phyloP scores from a whole-genome alignment of 1,140 invertebrate species.

The Macrosteles quadrilineatus region DNA sequence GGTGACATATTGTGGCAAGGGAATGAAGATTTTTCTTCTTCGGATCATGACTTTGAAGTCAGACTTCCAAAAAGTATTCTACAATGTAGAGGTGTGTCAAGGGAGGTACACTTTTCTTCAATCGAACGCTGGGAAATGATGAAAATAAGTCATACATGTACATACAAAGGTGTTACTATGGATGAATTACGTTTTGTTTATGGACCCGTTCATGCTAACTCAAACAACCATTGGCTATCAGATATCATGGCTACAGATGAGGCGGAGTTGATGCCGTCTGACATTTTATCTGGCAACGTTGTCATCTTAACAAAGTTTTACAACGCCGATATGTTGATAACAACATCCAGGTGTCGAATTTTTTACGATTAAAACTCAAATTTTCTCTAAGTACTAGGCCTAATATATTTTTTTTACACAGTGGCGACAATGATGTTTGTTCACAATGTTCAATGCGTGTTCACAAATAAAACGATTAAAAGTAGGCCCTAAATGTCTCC shows the following conservation, averaged over 20 bases:
- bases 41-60: neutral
- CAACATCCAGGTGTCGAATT: neutral
- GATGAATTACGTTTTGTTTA: neutral
- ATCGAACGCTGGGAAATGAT: conserved; percentile 7
- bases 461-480: neutral
- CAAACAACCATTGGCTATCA: neutral
- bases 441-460: neutral
- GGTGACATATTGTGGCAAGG: conserved; percentile 8
- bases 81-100: neutral
- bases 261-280: neutral
- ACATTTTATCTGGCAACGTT: conserved; percentile 1
- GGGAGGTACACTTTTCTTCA: conserved; percentile 8
- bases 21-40: conserved; percentile 6
- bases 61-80: neutral
- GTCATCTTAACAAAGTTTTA: conserved; percentile 3
- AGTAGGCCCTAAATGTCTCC: neutral
- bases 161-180: neutral
- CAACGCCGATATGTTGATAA: neutral
- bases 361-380: neutral
- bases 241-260: neutral
- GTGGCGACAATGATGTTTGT: neutral
- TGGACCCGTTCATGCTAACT: neutral
- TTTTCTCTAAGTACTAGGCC: too few relatives aligned
- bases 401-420: too few relatives aligned
- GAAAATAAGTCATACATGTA: neutral